Evolutionary conservation across 2,113 vertebrate species (phyloP), one percentile per base, ranked within the genome.

Genomic region (Columba janthina): DNA sequence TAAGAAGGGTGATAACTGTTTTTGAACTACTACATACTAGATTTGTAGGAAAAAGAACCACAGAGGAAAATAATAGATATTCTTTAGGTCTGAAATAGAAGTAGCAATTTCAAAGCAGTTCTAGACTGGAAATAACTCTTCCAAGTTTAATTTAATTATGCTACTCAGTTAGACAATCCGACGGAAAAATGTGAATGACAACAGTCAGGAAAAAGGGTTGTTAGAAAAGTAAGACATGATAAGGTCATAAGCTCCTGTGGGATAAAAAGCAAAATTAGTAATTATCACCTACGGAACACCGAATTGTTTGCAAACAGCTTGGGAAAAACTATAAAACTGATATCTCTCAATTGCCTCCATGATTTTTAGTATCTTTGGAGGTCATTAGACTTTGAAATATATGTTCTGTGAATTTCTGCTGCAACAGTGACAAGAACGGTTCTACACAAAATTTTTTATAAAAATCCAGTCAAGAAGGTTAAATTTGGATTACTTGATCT

Each of bases 281-380:
- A 93, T 95, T 93, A 85, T 73, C 92, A 91, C 80, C 62, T 91
- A 54, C 58, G 71, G 82, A 93, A 85, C 90, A 92, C 62, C 66
- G 64, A 91, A 75, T 80, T 94, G 83, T 66, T 8, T 3, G 42
- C 62, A 88, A 78, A 88, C 1, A 14, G 19, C 78, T 88, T 80
- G 78, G 92, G 60, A 20, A 85, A 85, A 93, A 54, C 12, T 65
- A 70, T n/a, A 83, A 94, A 69, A 11, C 44, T 17, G 65, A 10
- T 58, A 85, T 36, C 74, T 44, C 74, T 92, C 85, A 66, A 19
- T 80, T 94, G 64, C 34, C n/a, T 94, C 28, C 54, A 11, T 42
- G 71, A 58, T 19, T 90, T 91, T 83, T 61, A 42, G 5, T 16
- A 28, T 36, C 50, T 92, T 91, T 90, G 50, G 78, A 93, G 77